Conservation (phyloP, 37 sponge, comb jelly and placozoan species). For the Cliona cf. orientalis region DNA sequence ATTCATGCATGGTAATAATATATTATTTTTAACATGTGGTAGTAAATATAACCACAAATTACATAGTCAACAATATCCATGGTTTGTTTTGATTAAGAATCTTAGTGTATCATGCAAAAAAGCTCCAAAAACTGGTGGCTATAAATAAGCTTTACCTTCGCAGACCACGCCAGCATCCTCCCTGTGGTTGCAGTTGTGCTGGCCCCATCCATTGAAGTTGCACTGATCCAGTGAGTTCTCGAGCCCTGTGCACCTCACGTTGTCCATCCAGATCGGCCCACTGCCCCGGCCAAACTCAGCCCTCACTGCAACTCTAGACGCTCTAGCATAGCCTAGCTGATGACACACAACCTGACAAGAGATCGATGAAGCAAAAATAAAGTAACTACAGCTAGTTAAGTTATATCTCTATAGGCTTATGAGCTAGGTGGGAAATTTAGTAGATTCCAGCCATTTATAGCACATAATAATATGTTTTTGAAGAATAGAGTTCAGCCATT, state of each 20-base stretch:
- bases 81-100: too few relatives aligned
- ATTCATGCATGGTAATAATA: neutral
- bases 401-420: neutral
- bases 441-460: too few relatives aligned
- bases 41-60: too few relatives aligned
- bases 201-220: slow-evolving; percentile 74
- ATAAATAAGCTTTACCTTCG: neutral
- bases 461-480: too few relatives aligned
- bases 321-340: slow-evolving; percentile 63
- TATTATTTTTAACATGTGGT: neutral
- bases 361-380: neutral
- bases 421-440: too few relatives aligned
- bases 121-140: too few relatives aligned
- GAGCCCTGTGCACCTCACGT: slow-evolving; percentile 73
- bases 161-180: slow-evolving; percentile 67
- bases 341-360: slow-evolving; percentile 52
- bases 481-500: too few relatives aligned
- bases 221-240: slow-evolving; percentile 64
- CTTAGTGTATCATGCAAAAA: too few relatives aligned
- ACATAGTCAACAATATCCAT: too few relatives aligned
- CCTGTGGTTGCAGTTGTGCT: slow-evolving; percentile 51
- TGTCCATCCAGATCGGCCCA: slow-evolving; percentile 77
- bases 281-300: slow-evolving; percentile 52
- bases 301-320: neutral
- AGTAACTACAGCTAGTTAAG: neutral